Evolutionary conservation across 53 echinoderm and acorn worm species (phyloP).

Genomic region (Luidia sarsii): DNA sequence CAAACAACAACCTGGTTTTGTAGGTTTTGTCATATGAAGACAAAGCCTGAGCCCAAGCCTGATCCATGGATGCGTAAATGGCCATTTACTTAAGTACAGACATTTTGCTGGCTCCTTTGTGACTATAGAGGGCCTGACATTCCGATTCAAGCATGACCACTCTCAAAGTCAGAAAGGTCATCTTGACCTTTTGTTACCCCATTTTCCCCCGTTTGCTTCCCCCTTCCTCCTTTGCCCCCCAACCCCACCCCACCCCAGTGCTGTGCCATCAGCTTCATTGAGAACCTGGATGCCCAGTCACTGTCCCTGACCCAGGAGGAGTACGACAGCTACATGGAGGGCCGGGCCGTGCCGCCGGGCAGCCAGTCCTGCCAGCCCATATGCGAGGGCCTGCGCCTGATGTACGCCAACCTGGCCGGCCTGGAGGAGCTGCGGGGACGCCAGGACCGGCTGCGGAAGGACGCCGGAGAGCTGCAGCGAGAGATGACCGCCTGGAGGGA

Average conservation of each 20-base stretch:
- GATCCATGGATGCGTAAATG: too few relatives aligned
- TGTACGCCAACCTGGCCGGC: constrained; percentile 90
- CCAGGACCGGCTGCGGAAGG: constrained; percentile 88
- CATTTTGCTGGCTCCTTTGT: too few relatives aligned
- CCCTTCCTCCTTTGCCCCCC: too few relatives aligned
- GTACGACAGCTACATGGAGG: constrained; percentile 95
- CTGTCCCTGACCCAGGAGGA: constrained; percentile 88
- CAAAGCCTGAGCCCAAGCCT: too few relatives aligned
- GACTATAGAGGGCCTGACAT: too few relatives aligned
- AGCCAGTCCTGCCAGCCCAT: constrained; percentile 72
- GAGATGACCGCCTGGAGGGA: constrained; percentile 89
- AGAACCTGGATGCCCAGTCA: constrained; percentile 95
- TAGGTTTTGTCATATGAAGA: too few relatives aligned
- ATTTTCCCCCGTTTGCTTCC: too few relatives aligned
- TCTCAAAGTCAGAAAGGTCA: too few relatives aligned
- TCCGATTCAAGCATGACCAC: too few relatives aligned
- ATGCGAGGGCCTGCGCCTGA: constrained; percentile 87
- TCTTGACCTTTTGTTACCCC: too few relatives aligned
- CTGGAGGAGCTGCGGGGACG: constrained; percentile 86
- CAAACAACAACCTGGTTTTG: too few relatives aligned
- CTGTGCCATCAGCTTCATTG: constrained; percentile 95
- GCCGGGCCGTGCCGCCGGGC: constrained; percentile 81
- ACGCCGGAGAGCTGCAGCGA: constrained; percentile 70
- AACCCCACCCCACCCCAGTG: constrained; percentile 73
- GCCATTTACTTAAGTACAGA: too few relatives aligned